Evolutionary conservation across 2,888 invertebrate species (phyloP).

Genomic region (Galerucella calmariensis): DNA sequence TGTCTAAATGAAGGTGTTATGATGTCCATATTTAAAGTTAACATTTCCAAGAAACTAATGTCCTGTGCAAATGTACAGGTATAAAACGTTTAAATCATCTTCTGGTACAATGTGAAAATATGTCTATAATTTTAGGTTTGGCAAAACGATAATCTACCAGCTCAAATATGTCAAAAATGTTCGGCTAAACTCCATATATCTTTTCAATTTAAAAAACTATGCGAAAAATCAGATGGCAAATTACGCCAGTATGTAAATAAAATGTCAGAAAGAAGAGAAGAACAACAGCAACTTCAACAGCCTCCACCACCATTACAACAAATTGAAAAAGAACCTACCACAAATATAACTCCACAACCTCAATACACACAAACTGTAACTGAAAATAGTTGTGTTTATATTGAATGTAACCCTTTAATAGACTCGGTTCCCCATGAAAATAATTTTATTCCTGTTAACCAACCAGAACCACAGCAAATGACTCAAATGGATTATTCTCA

Average conservation of each 20-base stretch:
- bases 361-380: slow-evolving; percentile 46
- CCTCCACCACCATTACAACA: slow-evolving; percentile 29
- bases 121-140: slow-evolving; percentile 58
- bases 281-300: slow-evolving; percentile 27
- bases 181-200: slow-evolving; percentile 64
- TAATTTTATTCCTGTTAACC: slow-evolving; percentile 47
- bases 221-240: slow-evolving; percentile 65
- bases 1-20: slow-evolving; percentile 63
- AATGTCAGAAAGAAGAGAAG: slow-evolving; percentile 24
- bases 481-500: slow-evolving; percentile 59
- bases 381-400: slow-evolving; percentile 58
- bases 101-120: no score
- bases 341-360: slow-evolving; percentile 44
- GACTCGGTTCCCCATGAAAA: slow-evolving; percentile 55
- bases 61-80: slow-evolving; percentile 65
- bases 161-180: slow-evolving; percentile 66
- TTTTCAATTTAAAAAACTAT: slow-evolving; percentile 65
- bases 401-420: slow-evolving; percentile 59
- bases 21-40: slow-evolving; percentile 66
- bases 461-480: slow-evolving; percentile 51
- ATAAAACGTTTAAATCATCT: slow-evolving; percentile 18
- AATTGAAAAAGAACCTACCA: slow-evolving; percentile 31
- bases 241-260: slow-evolving; percentile 55
- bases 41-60: slow-evolving; percentile 66
- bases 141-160: slow-evolving; percentile 65